A percentile compares a stretch with the other conserved stretches of the same genome.
phyloP scores from a whole-genome alignment of 2,888 invertebrate genomes.

The Drosophila dives region DNA sequence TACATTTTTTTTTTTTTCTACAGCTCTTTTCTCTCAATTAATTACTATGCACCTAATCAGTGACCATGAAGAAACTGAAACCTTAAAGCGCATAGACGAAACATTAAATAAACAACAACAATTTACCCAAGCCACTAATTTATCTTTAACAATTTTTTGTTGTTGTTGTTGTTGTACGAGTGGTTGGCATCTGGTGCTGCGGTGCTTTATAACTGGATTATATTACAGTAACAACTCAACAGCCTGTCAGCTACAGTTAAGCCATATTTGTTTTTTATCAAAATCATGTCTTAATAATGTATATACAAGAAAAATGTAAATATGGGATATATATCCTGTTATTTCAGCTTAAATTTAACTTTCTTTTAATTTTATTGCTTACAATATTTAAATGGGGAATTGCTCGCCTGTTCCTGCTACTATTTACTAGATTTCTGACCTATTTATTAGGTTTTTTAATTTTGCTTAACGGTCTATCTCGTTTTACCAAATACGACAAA shows the following conservation, averaged over 20 bases:
- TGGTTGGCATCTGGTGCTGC: conserved; percentile 23
- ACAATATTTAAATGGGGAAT: neutral
- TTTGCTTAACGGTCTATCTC: neutral
- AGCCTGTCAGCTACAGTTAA: neutral
- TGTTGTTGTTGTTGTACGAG: conserved; percentile 12
- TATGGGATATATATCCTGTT: neutral
- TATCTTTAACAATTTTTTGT: neutral
- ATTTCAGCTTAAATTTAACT: neutral
- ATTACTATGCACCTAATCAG: conserved; percentile 77
- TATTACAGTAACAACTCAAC: neutral
- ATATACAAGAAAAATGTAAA: too few relatives aligned
- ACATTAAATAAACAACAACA: conserved; percentile 13
- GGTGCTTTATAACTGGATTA: neutral
- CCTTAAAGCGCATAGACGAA: conserved; percentile 49
- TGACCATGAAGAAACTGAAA: conserved; percentile 71
- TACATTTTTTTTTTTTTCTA: conserved; percentile 59
- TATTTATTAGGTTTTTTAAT: neutral
- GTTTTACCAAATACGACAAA: neutral
- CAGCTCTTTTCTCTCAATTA: conserved; percentile 52
- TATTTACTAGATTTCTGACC: neutral
- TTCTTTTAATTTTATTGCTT: neutral
- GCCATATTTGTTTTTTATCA: neutral
- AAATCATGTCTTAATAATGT: neutral
- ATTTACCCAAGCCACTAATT: conserved; percentile 26
- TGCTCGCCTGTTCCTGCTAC: neutral